These are phyloP conservation scores for Castor canadensis DNA, from an alignment of 2,113 vertebrate species.

Conservation along the genomic window DNA sequence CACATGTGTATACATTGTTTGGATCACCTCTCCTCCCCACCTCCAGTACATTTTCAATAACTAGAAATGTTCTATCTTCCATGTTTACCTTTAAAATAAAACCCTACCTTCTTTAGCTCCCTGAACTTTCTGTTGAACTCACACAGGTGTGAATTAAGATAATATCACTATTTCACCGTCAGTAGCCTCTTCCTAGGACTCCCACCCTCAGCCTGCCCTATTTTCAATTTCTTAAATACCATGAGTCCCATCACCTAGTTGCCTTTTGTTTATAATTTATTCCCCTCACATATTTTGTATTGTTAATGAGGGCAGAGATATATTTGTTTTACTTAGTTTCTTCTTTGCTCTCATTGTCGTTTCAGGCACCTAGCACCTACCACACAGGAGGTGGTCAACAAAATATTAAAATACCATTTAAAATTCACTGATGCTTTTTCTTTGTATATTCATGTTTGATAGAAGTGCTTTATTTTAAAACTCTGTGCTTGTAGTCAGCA, in stretches of 20 bases:
- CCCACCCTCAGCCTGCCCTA: fast-evolving
- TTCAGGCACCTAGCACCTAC: neutral
- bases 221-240: neutral
- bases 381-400: neutral
- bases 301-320: neutral
- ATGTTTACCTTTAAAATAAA: neutral
- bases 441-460: neutral
- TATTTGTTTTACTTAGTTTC: neutral
- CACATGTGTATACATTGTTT: too few species aligned
- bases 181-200: fast-evolving
- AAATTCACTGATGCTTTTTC: neutral
- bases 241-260: neutral
- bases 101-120: neutral
- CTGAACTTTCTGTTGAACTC: neutral
- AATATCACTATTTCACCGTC: neutral
- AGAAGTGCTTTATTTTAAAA: too few species aligned
- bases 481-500: neutral
- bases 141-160: neutral
- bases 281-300: neutral
- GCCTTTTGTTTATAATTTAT: neutral
- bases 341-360: neutral
- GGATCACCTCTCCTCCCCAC: too few species aligned
- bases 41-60: neutral
- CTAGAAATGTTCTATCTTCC: too few species aligned
- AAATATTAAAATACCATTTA: neutral